Evolutionary conservation across 2,113 vertebrate genomes (phyloP).

Genomic region (Natator depressus): DNA sequence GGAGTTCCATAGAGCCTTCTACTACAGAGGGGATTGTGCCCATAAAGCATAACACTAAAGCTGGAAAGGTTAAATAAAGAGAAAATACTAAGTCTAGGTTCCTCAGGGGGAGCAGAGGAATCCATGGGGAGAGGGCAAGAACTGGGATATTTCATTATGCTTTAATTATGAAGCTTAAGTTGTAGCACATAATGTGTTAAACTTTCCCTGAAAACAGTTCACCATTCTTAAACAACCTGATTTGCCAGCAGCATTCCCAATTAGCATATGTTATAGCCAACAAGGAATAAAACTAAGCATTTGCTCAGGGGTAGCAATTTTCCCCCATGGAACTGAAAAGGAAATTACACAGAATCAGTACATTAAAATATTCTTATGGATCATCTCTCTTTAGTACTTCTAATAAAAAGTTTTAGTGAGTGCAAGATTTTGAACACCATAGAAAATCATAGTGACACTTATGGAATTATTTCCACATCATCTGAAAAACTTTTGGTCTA

Average conservation of each 20-base stretch:
- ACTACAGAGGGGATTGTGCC: neutral
- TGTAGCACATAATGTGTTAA: neutral
- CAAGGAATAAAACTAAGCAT: neutral
- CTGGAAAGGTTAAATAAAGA: neutral
- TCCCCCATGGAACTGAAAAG: neutral
- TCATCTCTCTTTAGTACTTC: constrained; percentile 1
- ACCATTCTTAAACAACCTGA: neutral
- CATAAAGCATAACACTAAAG: neutral
- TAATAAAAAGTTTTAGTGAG: constrained; percentile 25
- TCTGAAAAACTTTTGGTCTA: neutral
- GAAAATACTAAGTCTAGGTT: neutral
- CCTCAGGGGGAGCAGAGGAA: neutral
- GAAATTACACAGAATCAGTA: neutral
- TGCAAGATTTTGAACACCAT: constrained; percentile 19
- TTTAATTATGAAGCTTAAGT: neutral
- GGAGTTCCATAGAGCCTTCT: neutral
- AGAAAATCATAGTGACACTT: neutral
- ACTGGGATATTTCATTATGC: neutral
- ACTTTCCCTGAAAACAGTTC: neutral
- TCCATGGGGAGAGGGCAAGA: rapidly evolving
- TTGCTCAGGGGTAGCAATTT: neutral
- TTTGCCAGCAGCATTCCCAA: neutral
- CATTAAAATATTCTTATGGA: constrained; percentile 13
- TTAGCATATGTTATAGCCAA: neutral
- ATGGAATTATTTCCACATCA: neutral